Evolutionary conservation across 2,888 invertebrate species (phyloP).

Genomic region (Gibbula magus): DNA sequence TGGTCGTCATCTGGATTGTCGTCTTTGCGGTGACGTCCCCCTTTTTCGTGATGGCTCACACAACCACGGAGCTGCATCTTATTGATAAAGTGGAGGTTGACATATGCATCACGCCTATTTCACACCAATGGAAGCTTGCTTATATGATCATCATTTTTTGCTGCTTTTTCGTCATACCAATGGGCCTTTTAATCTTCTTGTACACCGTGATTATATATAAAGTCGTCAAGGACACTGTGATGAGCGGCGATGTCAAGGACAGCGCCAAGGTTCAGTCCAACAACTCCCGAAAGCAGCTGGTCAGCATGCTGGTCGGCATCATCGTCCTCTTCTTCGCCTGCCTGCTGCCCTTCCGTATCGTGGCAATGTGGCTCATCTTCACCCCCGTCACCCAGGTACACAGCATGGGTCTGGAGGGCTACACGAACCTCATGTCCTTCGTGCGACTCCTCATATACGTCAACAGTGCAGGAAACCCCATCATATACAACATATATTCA

Average conservation of each 20-base stretch:
- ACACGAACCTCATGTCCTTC: slow-evolving; percentile 89
- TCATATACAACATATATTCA: slow-evolving; percentile 92
- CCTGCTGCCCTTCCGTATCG: slow-evolving; percentile 89
- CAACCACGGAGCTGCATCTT: slow-evolving; percentile 82
- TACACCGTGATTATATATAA: slow-evolving; percentile 48
- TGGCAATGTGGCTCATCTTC: slow-evolving; percentile 90
- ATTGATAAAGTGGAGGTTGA: slow-evolving; percentile 84
- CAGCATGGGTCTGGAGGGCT: slow-evolving; percentile 86
- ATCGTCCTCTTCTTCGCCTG: slow-evolving; percentile 90
- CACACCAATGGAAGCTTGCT: slow-evolving; percentile 85
- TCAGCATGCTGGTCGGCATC: slow-evolving; percentile 63
- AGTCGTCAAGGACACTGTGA: slow-evolving; percentile 39
- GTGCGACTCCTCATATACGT: slow-evolving; percentile 87
- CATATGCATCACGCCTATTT: slow-evolving; percentile 87
- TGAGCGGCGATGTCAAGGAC: slow-evolving; percentile 44
- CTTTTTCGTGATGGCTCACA: slow-evolving; percentile 87
- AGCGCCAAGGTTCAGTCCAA: slow-evolving; percentile 34
- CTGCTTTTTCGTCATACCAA: slow-evolving; percentile 89
- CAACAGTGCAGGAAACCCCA: slow-evolving; percentile 93
- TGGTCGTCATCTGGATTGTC: slow-evolving; percentile 72
- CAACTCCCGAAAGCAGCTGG: slow-evolving; percentile 57
- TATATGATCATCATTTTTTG: slow-evolving; percentile 89
- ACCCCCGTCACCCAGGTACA: slow-evolving; percentile 83
- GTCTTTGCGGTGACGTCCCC: slow-evolving; percentile 79
- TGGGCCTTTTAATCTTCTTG: slow-evolving; percentile 44